Base-by-base conservation (phyloP, 2,113 vertebrate genomes). In the Baryphthengus martii region DNA sequence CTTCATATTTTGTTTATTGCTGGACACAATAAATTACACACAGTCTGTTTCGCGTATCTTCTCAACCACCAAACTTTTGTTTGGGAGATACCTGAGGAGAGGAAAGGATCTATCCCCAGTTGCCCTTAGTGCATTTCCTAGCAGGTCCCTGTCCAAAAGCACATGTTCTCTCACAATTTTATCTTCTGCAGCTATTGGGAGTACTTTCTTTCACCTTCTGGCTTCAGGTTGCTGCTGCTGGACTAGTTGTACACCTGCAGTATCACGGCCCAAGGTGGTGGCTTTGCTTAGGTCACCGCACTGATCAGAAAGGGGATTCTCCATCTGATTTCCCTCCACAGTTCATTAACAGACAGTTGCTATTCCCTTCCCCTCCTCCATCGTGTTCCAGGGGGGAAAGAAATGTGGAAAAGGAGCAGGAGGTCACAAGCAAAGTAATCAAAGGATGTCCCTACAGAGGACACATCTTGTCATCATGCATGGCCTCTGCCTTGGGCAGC, bases 211-310 rank as follows among this genome's bases (percentile, higher is more conserved):
- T 80, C 26, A 5, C 63, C 31, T 76, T 5, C 45, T 39, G 24
- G 10, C 49, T 74, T 65, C 49, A 33, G 55, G 61, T 31, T 75
- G 35, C 35, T 80, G 68, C 33, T 52, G 44, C 68, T 67, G 42
- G 55, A 4, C 40, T 47, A 1, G 20, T 68, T 25, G 28, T n/a
- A 37, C 14, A 17, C 13, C 42, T 4, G 12, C 4, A 74, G 29
- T 35, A 13, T 26, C 39, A 16, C 4, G 7, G 24, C 17, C 28
- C 13, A 1, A 3, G 18, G 24, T 1, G 1, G 31, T 20, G 18
- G 20, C 29, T 94, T 88, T 70, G 42, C 58, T 88, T 56, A 11
- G 10, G 21, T 40, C 11, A 25, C 31, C 2, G 0, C 35, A 13
- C 26, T 53, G 56, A 42, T 67, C 40, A 73, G 62, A 65, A 85